Evolutionary conservation across 2,113 vertebrate species (phyloP).

Genomic region (Pleuronectes platessa): DNA sequence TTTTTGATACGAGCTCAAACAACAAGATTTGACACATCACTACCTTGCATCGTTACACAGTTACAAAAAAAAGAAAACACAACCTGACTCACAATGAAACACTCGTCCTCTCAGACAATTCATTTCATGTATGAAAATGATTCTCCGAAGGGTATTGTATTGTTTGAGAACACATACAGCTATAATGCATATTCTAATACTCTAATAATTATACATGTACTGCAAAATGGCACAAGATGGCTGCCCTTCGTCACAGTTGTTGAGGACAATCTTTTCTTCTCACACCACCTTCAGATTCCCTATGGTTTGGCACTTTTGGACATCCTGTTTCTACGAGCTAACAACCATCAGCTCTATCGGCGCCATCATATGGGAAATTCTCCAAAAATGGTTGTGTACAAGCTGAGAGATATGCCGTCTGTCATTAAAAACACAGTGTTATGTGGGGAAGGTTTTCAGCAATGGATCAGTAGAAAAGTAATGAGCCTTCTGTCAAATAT

Average conservation of each 20-base stretch:
- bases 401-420: conserved; percentile 40
- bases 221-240: conserved; percentile 74
- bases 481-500: conserved; percentile 7
- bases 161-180: conserved; percentile 51
- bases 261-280: conserved; percentile 18
- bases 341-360: conserved; percentile 19
- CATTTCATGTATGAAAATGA: conserved; percentile 55
- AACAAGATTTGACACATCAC: conserved; percentile 73
- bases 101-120: conserved; percentile 47
- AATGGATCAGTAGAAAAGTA: conserved; percentile 19
- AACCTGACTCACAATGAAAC: conserved; percentile 52
- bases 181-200: conserved; percentile 50
- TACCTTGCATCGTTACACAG: conserved; percentile 62
- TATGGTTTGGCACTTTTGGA: conserved; percentile 72
- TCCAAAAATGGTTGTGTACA: conserved; percentile 25
- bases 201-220: conserved; percentile 57
- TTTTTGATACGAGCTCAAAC: conserved; percentile 65
- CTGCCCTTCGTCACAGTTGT: conserved; percentile 60
- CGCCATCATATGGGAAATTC: conserved; percentile 15
- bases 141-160: conserved; percentile 33
- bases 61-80: conserved; percentile 65
- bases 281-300: conserved; percentile 18
- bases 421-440: conserved; percentile 57
- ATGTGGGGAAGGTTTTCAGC: conserved; percentile 36
- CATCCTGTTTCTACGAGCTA: conserved; percentile 12